A percentile compares a stretch with the other conserved stretches of the same genome.
Conservation (phyloP, 2,888 invertebrate species). For the Eilema griseolum region DNA sequence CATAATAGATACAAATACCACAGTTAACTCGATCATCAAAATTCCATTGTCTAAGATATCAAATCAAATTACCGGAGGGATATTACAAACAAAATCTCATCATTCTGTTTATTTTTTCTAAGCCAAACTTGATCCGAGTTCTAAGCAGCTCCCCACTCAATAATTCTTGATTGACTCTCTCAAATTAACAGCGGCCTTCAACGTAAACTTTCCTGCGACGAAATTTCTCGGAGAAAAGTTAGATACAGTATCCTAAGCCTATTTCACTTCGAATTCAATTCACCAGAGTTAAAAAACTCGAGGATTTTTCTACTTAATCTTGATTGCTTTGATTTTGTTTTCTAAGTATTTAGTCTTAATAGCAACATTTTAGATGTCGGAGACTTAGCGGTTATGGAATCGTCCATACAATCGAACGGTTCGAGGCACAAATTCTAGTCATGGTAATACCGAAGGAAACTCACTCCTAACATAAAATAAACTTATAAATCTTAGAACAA, state of each 20-base stretch:
- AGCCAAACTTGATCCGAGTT: conserved; percentile 14
- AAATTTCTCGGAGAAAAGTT: conserved; percentile 44
- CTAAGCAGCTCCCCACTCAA: conserved; percentile 17
- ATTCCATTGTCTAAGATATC: neutral
- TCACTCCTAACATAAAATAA: no score
- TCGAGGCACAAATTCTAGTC: no score
- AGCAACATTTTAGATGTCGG: neutral
- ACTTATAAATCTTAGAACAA: no score
- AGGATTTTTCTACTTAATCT: conserved; percentile 34
- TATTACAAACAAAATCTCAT: conserved; percentile 19
- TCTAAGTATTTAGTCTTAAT: conserved; percentile 1
- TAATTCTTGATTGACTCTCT: conserved; percentile 28
- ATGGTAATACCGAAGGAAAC: no score
- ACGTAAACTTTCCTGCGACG: conserved; percentile 19
- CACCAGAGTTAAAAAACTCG: conserved; percentile 31
- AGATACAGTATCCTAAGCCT: conserved; percentile 31
- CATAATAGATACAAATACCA: neutral
- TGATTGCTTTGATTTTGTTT: conserved; percentile 32
- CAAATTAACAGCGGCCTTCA: conserved; percentile 24
- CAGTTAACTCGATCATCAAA: neutral
- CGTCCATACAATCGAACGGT: no score
- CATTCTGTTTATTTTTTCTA: conserved; percentile 10
- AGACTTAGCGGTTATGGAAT: no score
- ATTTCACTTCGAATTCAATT: conserved; percentile 39
- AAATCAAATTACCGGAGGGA: conserved; percentile 15